Base-by-base conservation (phyloP, 1,140 invertebrate genomes). In the Drosophila paulistorum region DNA sequence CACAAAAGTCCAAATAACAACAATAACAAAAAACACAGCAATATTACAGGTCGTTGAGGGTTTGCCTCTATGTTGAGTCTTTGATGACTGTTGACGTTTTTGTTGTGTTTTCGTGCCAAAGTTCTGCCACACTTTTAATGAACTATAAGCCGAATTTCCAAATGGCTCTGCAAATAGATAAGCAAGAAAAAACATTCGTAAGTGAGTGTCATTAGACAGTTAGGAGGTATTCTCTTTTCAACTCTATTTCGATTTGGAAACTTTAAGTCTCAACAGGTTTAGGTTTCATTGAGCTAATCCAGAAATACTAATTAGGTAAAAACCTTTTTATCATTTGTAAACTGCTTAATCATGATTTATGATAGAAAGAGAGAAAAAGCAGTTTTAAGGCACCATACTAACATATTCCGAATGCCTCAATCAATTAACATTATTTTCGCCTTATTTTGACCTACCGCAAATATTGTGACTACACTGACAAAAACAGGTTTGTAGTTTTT, bases 121-220 rank as follows among this genome's bases (percentile, higher is more conserved):
- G 81, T 84, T 84, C 81, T 84, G 81, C 81, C 81, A 85, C 81
- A 78, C 81, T 86, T 86, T 86, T 86, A 81, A 81, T 86, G 78
- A 72, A 77, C 74, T 74, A 74, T 73, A 68, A 37, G 33, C 39
- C 48, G 65, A 82, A 80, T 82, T 75, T 70, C 71, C 74, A 48
- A 33, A 42, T 67, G 57, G 55, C 62, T 69, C 82, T 86, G 65
- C 41, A 82, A 77, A 67, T 55, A 78, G 11, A 66, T 51, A 20
- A n/a, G 26, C 17, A 60, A 14, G n/a, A 23, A 20, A 30, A 48
- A 62, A 30, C 37, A 35, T 57, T 48, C 51, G 14, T 74, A 76
- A 68, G 65, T 70, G 73, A 48, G 65, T 35, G 66, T 61, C 74
- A 76, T 76, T 76, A 76, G 73, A 51, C 45, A 11, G 4, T 7